Conservation (phyloP, 2,888 invertebrate genomes). For the Automeris io region DNA sequence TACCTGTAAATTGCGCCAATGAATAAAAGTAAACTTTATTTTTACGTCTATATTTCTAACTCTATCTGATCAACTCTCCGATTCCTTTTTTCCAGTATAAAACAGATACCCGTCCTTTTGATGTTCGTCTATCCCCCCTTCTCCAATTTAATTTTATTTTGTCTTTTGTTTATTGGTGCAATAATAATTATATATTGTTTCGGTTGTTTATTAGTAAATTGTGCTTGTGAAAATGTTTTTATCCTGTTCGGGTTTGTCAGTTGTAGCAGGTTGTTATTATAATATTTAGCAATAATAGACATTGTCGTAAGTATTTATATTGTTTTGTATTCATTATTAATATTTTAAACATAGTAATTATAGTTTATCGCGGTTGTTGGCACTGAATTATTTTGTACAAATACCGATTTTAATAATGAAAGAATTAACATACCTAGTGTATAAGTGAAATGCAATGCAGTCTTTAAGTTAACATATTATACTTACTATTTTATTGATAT, state of each 20-base stretch:
- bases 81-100: conserved; percentile 4
- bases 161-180: conserved; percentile 56
- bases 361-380: conserved; percentile 72
- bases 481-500: conserved; percentile 16
- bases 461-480: conserved; percentile 25
- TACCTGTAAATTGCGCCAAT: conserved; percentile 69
- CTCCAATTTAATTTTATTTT: conserved; percentile 18
- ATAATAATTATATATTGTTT: conserved; percentile 40
- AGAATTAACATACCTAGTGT: conserved; percentile 60
- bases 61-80: conserved; percentile 8
- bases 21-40: conserved; percentile 31
- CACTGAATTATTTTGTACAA: conserved; percentile 74
- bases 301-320: conserved; percentile 58
- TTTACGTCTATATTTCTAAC: conserved; percentile 7
- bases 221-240: conserved; percentile 37
- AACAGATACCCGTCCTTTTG: conserved; percentile 10
- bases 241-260: conserved; percentile 34
- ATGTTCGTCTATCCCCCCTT: conserved; percentile 16
- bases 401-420: conserved; percentile 65
- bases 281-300: conserved; percentile 42
- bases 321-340: conserved; percentile 57
- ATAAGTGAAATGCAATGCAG: conserved; percentile 37
- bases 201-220: conserved; percentile 31
- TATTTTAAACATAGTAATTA: conserved; percentile 65
- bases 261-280: conserved; percentile 42